phyloP scores from a whole-genome alignment of 2,888 invertebrate genomes.

The Caenorhabditis drosophilae region DNA sequence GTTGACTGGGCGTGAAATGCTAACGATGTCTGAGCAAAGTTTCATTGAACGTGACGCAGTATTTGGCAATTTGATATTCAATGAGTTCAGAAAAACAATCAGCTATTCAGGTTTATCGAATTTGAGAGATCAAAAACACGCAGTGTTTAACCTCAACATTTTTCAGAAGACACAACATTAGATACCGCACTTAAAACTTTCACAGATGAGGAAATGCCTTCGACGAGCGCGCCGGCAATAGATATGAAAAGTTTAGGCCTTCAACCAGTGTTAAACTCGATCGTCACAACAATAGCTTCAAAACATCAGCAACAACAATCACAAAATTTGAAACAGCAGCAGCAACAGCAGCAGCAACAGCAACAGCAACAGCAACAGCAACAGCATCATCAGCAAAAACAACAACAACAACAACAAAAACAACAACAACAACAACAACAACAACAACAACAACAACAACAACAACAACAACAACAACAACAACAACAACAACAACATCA shows the following conservation, averaged over 20 bases:
- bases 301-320: conserved; percentile 10
- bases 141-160: too few species aligned
- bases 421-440: too few species aligned
- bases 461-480: too few species aligned
- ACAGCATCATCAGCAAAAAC: too few species aligned
- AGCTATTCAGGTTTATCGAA: conserved; percentile 17
- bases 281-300: conserved; percentile 16
- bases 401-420: too few species aligned
- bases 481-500: too few species aligned
- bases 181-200: conserved; percentile 57
- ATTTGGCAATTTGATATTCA: conserved; percentile 63
- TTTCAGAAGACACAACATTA: conserved; percentile 59
- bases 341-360: too few species aligned
- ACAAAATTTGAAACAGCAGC: background rate
- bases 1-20: conserved; percentile 58
- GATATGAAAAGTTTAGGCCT: conserved; percentile 29
- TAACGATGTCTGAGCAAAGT: conserved; percentile 60
- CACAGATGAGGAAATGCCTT: conserved; percentile 43
- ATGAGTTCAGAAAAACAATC: conserved; percentile 56
- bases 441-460: too few species aligned
- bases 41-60: conserved; percentile 62
- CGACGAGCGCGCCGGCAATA: conserved; percentile 27
- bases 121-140: too few species aligned
- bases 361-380: too few species aligned
- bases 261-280: conserved; percentile 30